A percentile compares a stretch with the other conserved stretches of the same genome.
phyloP scores from a whole-genome alignment of 2,797 vertebrate species.

The Cichlasoma orientale region DNA sequence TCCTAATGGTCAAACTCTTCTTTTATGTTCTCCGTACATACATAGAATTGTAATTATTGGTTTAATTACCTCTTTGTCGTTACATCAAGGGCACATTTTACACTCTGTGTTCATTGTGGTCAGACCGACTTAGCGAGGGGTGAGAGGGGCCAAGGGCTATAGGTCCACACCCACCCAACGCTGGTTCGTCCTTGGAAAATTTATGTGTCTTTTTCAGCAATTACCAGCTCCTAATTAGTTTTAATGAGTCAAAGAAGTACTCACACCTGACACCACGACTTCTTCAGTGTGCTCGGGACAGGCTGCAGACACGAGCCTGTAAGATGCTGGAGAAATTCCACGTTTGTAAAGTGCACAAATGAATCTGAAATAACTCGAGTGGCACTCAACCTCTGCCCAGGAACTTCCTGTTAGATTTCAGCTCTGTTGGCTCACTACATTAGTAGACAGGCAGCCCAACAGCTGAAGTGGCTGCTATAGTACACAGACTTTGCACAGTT shows the following conservation, averaged over 20 bases:
- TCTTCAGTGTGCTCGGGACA: background rate
- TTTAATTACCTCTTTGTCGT: slow-evolving; percentile 73
- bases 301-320: background rate
- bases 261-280: background rate
- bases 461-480: slow-evolving; percentile 46
- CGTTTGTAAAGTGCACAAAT: rapidly evolving
- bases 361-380: background rate
- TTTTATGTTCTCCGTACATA: slow-evolving; percentile 74
- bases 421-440: background rate
- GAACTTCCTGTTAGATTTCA: slow-evolving; percentile 6
- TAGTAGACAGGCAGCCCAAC: slow-evolving; percentile 18
- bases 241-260: background rate
- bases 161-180: slow-evolving; percentile 27
- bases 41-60: slow-evolving; percentile 75
- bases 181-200: slow-evolving; percentile 23
- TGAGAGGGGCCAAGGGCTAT: slow-evolving; percentile 15
- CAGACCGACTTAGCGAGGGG: slow-evolving; percentile 29
- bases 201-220: slow-evolving; percentile 5
- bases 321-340: rapidly evolving
- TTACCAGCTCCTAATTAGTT: slow-evolving; percentile 22
- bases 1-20: slow-evolving; percentile 68
- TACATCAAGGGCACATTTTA: slow-evolving; percentile 76
- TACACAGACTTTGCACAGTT: slow-evolving; percentile 33
- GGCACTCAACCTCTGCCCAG: background rate
- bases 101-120: slow-evolving; percentile 48